Percentiles rank a stretch among this genome's conserved stretches.
phyloP scores from a whole-genome alignment of 1,140 invertebrate genomes.

The Meloidogyne chitwoodi region DNA sequence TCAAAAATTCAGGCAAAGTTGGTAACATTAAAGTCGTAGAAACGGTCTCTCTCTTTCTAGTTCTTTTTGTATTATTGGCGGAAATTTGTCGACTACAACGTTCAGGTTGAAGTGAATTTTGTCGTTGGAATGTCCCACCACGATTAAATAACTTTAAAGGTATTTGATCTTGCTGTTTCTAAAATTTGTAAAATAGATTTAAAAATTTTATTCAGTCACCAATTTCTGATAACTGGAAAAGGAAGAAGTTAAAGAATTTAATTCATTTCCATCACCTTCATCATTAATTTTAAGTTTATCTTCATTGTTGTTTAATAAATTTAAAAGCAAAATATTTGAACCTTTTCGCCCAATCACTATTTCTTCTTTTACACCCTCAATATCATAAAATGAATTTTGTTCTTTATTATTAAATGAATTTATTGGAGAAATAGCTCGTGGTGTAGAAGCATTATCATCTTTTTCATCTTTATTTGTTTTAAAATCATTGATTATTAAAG shows the following conservation, averaged over 20 bases:
- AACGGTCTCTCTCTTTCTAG: not conserved
- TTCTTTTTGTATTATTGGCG: not conserved
- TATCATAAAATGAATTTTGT: not conserved
- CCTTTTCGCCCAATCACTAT: not conserved
- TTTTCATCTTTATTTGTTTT: not conserved
- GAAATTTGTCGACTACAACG: not conserved
- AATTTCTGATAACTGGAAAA: not conserved
- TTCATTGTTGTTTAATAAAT: not conserved
- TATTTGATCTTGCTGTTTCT: not conserved
- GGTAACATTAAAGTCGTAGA: constrained; percentile 24
- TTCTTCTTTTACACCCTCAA: not conserved
- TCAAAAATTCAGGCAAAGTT: constrained; percentile 53
- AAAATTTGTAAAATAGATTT: not conserved
- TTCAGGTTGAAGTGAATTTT: constrained; percentile 35
- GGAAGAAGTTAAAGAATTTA: not conserved
- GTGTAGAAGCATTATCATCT: not conserved
- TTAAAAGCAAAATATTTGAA: not conserved
- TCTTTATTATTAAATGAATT: not conserved
- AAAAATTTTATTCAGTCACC: not conserved
- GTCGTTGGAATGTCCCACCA: constrained; percentile 14
- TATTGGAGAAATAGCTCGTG: not conserved
- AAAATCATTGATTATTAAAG: not conserved
- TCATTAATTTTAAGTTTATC: not conserved
- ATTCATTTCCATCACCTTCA: not conserved
- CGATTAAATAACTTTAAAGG: not conserved